These are phyloP conservation scores for Chrysotoxum bicinctum DNA, from an alignment of 2,888 invertebrate genomes.

Conservation along the genomic window DNA sequence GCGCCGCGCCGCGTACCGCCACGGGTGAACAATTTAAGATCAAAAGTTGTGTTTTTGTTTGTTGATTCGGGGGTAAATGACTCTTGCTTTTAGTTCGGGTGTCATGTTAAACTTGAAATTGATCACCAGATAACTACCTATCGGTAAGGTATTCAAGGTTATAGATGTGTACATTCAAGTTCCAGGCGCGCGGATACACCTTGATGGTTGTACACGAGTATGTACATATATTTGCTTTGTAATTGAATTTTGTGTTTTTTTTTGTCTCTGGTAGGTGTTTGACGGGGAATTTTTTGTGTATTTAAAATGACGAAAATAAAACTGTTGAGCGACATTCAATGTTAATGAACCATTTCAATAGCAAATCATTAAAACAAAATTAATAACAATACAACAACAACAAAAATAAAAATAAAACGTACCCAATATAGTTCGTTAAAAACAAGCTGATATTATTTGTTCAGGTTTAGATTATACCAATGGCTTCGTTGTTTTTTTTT, in stretches of 20 bases:
- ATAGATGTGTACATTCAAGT: neutral
- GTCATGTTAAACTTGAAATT: constrained; percentile 40
- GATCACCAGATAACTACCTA: constrained; percentile 6
- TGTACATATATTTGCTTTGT: neutral
- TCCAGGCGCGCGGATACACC: neutral
- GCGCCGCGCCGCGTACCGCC: neutral
- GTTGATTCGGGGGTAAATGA: constrained; percentile 16
- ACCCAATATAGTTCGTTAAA: neutral
- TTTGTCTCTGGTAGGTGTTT: neutral
- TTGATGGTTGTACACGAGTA: neutral
- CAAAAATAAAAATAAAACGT: neutral
- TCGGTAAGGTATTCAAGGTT: constrained; percentile 6
- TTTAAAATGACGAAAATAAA: constrained; percentile 14
- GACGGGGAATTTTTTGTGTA: constrained; percentile 5
- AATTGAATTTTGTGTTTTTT: constrained; percentile 25
- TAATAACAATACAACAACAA: neutral
- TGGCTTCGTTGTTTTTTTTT: neutral
- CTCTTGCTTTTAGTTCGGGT: constrained; percentile 7
- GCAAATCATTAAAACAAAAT: neutral
- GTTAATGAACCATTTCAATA: constrained; percentile 52
- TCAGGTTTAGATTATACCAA: neutral
- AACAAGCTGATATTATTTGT: constrained; percentile 2
- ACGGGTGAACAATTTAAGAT: constrained; percentile 18
- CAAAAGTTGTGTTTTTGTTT: constrained; percentile 7
- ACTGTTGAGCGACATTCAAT: constrained; percentile 20